phyloP scores from a whole-genome alignment of 1,140 invertebrate genomes.

The Brachionus asplanchnoidis region DNA sequence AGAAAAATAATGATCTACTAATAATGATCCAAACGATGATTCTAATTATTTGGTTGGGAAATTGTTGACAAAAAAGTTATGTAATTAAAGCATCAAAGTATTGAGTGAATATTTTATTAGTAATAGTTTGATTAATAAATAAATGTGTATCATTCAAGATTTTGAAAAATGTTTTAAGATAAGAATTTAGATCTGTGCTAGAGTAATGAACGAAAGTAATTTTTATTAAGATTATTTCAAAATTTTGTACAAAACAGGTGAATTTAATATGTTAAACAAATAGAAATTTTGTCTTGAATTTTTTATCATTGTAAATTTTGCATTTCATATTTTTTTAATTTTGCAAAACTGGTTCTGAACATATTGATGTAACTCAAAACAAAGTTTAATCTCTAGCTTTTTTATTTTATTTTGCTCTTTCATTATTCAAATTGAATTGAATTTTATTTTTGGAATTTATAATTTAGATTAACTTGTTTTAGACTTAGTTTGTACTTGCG shows the following conservation, averaged over 20 bases:
- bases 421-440: background rate
- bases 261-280: background rate
- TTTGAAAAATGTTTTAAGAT: background rate
- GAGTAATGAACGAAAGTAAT: background rate
- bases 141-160: background rate
- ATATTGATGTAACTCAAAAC: background rate
- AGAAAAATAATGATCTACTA: no score
- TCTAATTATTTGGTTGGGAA: no score
- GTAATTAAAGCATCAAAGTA: background rate
- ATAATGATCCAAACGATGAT: no score
- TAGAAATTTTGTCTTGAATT: background rate
- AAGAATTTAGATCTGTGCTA: no score
- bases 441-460: conserved; percentile 20
- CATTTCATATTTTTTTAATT: background rate
- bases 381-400: background rate
- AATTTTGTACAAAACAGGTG: background rate
- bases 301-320: background rate
- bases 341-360: background rate
- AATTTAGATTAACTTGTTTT: conserved; percentile 23
- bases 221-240: background rate
- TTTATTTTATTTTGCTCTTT: background rate
- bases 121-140: background rate
- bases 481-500: background rate
- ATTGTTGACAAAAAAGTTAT: background rate
- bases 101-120: background rate